Conservation (phyloP, 2,113 vertebrate species). For the Erythrolamprus reginae region DNA sequence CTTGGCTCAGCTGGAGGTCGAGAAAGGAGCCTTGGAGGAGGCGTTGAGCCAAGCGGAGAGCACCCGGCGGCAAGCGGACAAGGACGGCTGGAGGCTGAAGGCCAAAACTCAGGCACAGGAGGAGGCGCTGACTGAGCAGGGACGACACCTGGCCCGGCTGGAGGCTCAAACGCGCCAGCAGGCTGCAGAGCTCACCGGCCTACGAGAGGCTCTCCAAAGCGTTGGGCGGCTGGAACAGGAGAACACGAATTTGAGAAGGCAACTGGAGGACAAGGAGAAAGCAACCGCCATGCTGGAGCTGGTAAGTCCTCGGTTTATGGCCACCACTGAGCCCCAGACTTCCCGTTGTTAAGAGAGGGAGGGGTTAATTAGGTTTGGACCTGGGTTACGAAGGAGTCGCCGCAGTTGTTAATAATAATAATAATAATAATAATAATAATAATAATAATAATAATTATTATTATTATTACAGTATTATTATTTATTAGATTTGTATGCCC, state of each 20-base stretch:
- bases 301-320: conserved; percentile 46
- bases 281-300: conserved; percentile 61
- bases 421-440: too few species aligned
- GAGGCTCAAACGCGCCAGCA: conserved; percentile 57
- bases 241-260: conserved; percentile 57
- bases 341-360: background rate
- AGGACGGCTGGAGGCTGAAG: conserved; percentile 66
- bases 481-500: too few species aligned
- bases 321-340: background rate
- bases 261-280: conserved; percentile 50
- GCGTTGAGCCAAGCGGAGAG: conserved; percentile 72
- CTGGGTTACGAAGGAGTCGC: background rate
- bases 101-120: conserved; percentile 31
- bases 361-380: background rate
- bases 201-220: conserved; percentile 67
- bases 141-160: conserved; percentile 19
- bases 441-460: too few species aligned
- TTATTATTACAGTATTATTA: too few species aligned
- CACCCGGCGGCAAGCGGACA: conserved; percentile 74
- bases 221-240: conserved; percentile 66
- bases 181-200: conserved; percentile 67
- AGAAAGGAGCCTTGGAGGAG: conserved; percentile 67
- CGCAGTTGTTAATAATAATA: too few species aligned
- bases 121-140: conserved; percentile 34
- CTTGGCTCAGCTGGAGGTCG: conserved; percentile 61